Conservation (phyloP, 2,797 vertebrate species). For the Periparus ater region DNA sequence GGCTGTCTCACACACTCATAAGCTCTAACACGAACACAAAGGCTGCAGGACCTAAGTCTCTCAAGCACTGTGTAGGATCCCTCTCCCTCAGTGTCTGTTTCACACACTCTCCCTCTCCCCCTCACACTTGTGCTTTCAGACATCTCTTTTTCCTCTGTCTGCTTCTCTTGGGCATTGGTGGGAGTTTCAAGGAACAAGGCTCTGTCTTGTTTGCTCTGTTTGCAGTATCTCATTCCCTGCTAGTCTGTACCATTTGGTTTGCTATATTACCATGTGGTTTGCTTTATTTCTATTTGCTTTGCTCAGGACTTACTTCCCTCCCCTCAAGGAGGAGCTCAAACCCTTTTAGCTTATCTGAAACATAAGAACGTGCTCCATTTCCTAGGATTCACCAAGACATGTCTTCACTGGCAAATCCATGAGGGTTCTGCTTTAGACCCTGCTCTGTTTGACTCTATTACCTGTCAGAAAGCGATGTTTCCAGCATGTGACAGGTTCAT, state of each 20-base stretch:
- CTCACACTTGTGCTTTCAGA: background rate
- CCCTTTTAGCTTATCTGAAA: background rate
- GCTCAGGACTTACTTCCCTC: background rate
- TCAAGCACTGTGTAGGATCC: background rate
- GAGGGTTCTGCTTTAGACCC: background rate
- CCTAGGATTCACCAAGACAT: background rate
- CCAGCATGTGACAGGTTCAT: background rate
- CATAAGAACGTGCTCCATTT: background rate
- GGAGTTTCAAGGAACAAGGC: background rate
- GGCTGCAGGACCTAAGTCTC: background rate
- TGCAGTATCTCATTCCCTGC: background rate
- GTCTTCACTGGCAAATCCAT: background rate
- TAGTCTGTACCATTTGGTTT: background rate
- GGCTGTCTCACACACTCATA: background rate
- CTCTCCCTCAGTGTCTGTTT: background rate
- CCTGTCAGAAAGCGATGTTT: background rate
- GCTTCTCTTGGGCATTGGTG: background rate
- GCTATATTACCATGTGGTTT: background rate
- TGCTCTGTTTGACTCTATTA: background rate
- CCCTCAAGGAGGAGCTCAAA: background rate
- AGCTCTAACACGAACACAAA: background rate
- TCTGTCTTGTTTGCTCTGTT: background rate
- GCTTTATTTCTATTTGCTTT: background rate
- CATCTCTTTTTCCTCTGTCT: background rate
- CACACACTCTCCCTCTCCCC: background rate